These are phyloP conservation scores for Poeciliopsis retropinna DNA, from an alignment of 2,113 vertebrate genomes.

Conservation along the genomic window DNA sequence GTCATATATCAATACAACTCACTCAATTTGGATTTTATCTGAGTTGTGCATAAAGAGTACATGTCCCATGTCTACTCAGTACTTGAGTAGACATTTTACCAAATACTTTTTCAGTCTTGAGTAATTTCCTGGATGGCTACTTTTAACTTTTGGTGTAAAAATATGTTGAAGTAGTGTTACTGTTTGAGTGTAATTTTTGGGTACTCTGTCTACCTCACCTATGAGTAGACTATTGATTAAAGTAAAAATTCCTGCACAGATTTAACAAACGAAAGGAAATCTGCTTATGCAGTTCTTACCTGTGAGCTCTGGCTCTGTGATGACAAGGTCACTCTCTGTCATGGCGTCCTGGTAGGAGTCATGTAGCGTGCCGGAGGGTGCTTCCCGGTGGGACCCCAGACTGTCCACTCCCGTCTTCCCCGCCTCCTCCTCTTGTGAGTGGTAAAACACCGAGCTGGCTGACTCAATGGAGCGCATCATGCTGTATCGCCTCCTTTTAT, in stretches of 20 bases:
- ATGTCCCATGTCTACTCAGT: no score
- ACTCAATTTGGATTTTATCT: no score
- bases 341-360: constrained; percentile 69
- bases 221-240: not conserved
- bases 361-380: constrained; percentile 23
- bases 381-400: constrained; percentile 56
- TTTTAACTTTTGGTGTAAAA: no score
- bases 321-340: constrained; percentile 54
- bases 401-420: constrained; percentile 64
- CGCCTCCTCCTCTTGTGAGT: constrained; percentile 89
- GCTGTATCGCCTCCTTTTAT: constrained; percentile 87
- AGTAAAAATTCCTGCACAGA: not conserved
- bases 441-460: constrained; percentile 92
- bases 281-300: constrained; percentile 51
- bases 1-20: no score
- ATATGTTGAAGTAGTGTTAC: no score
- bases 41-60: no score
- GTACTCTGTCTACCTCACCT: no score
- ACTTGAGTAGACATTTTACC: no score
- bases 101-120: no score
- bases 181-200: no score
- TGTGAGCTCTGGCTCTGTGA: constrained; percentile 65
- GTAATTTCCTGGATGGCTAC: no score
- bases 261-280: not conserved
- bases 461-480: constrained; percentile 90